Evolutionary conservation across 2,113 vertebrate species (phyloP).

Genomic region (Coptodon rendalli): DNA sequence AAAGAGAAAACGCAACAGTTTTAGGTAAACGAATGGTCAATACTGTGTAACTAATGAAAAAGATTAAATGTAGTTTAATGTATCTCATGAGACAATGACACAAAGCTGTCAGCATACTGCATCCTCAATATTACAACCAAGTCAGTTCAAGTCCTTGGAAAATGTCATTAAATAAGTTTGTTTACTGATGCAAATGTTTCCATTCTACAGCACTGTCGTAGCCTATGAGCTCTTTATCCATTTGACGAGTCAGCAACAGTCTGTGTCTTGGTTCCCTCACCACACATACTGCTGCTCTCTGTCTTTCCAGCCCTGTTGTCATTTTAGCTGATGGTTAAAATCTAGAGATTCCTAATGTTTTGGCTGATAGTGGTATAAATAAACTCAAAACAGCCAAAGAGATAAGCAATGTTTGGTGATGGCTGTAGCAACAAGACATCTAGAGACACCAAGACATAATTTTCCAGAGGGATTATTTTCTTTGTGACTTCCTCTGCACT

Average conservation of each 20-base stretch:
- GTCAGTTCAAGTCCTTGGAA: neutral
- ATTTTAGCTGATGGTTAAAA: neutral
- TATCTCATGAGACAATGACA: neutral
- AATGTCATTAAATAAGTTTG: neutral
- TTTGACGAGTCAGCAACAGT: slow-evolving; percentile 30
- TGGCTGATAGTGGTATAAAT: neutral
- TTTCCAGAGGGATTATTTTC: neutral
- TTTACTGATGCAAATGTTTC: neutral
- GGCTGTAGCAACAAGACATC: neutral
- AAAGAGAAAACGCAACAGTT: neutral
- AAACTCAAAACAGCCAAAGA: neutral
- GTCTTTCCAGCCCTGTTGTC: neutral
- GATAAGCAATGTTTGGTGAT: neutral
- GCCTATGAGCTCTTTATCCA: neutral
- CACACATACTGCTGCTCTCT: neutral
- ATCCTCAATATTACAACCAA: neutral
- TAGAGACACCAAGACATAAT: neutral
- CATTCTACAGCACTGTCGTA: slow-evolving; percentile 3
- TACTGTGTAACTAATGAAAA: neutral
- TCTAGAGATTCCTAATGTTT: neutral
- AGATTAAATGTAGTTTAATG: neutral
- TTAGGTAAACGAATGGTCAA: neutral
- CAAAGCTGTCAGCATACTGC: neutral
- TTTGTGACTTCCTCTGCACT: neutral
- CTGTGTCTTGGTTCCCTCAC: neutral